These are phyloP conservation scores for Lottia scabra DNA, from an alignment of 2,888 invertebrate genomes.

Conservation along the genomic window DNA sequence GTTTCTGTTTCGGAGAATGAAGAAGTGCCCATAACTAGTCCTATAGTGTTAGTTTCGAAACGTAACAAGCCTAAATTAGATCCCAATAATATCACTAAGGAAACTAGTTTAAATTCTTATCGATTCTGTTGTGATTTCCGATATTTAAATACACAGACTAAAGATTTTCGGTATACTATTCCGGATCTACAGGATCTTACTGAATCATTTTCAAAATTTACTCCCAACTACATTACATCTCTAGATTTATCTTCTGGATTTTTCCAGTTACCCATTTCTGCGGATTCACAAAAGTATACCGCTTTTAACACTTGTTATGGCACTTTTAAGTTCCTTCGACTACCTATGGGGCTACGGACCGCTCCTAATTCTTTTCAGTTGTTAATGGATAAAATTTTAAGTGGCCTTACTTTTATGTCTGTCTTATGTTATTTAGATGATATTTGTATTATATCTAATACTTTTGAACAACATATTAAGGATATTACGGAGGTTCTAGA, in stretches of 20 bases:
- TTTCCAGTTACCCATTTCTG: slow-evolving; percentile 20
- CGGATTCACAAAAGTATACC: slow-evolving; percentile 13
- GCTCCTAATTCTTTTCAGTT: slow-evolving; percentile 32
- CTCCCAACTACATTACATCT: slow-evolving; percentile 29
- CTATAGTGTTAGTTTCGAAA: slow-evolving; percentile 26
- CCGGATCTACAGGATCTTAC: slow-evolving; percentile 30
- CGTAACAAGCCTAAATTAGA: slow-evolving; percentile 8
- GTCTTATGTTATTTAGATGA: slow-evolving; percentile 34
- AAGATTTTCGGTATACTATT: slow-evolving; percentile 22
- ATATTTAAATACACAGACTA: slow-evolving; percentile 28
- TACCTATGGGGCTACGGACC: slow-evolving; percentile 32
- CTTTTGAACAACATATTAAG: slow-evolving; percentile 19
- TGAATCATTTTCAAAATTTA: slow-evolving; percentile 31
- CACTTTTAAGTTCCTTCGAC: slow-evolving; percentile 28
- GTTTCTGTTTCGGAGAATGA: too few relatives aligned
- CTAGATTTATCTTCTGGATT: slow-evolving; percentile 34
- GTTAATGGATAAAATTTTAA: slow-evolving; percentile 32
- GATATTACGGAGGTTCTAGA: slow-evolving; percentile 21
- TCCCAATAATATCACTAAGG: slow-evolving; percentile 14
- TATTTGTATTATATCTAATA: slow-evolving; percentile 19
- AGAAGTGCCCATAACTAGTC: too few relatives aligned
- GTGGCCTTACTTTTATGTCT: slow-evolving; percentile 26
- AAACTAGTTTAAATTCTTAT: slow-evolving; percentile 9
- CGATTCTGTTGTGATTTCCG: slow-evolving; percentile 17
- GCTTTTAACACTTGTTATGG: slow-evolving; percentile 32